These are phyloP conservation scores for Callocephalon fimbriatum DNA, from an alignment of 2,113 vertebrate species.

Conservation along the genomic window DNA sequence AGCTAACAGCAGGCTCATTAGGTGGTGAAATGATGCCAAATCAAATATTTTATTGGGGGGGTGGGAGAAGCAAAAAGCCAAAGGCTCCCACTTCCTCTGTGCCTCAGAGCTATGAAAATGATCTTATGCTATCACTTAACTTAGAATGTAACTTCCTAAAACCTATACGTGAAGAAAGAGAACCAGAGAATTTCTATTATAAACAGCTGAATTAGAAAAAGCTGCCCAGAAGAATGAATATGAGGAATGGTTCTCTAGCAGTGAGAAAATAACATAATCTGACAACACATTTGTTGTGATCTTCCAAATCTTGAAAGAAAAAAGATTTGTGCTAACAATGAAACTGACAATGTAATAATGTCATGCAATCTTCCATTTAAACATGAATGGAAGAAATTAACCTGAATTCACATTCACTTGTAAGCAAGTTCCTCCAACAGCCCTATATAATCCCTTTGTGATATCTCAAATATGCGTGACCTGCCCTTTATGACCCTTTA, in stretches of 20 bases:
- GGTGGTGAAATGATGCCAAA: not conserved
- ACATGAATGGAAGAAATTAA: not conserved
- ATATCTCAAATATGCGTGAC: not conserved
- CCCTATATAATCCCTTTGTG: not conserved
- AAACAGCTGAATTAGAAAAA: not conserved
- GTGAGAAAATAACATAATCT: not conserved
- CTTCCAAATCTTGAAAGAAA: not conserved
- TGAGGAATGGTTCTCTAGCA: not conserved
- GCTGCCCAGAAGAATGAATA: not conserved
- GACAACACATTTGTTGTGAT: not conserved
- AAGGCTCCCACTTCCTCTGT: not conserved
- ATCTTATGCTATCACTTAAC: not conserved
- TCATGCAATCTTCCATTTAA: not conserved
- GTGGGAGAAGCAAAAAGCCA: not conserved
- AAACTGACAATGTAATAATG: not conserved
- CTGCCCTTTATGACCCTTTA: not conserved
- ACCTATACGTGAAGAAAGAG: not conserved
- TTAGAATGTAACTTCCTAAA: not conserved
- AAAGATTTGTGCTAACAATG: not conserved
- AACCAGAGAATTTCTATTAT: not conserved
- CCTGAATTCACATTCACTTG: not conserved
- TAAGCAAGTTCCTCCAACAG: not conserved
- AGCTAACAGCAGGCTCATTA: conserved; percentile 17
- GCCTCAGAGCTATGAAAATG: not conserved
- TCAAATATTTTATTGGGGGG: not conserved